Conservation (phyloP, 2,797 vertebrate species). For the Aldrovandia affinis region DNA sequence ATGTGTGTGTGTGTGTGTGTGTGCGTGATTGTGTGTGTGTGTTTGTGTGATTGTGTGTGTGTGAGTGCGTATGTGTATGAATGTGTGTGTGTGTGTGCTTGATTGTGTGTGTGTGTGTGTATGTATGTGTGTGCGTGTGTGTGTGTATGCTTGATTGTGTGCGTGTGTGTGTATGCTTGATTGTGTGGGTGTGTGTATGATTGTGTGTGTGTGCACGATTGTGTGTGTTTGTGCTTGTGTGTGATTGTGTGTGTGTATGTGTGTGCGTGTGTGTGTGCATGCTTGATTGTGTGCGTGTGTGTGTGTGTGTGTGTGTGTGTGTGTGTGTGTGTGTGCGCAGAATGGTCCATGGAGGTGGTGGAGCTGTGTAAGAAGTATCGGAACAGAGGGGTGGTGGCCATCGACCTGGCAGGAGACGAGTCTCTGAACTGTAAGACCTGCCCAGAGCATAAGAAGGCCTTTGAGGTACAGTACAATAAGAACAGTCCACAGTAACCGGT, state of each 20-base stretch:
- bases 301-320: background rate
- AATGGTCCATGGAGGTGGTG: conserved; percentile 87
- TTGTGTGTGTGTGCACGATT: conserved; percentile 59
- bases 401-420: conserved; percentile 95
- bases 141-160: too few species aligned
- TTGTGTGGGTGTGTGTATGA: conserved; percentile 11
- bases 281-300: background rate
- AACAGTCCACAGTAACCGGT: too few species aligned
- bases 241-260: too few species aligned
- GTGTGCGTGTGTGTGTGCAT: background rate
- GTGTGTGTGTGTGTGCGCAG: conserved; percentile 61
- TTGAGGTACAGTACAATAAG: conserved; percentile 73
- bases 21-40: background rate
- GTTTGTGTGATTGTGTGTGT: background rate
- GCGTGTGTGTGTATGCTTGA: background rate
- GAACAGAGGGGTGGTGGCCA: conserved; percentile 82
- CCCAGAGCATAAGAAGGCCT: conserved; percentile 78
- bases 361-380: conserved; percentile 90
- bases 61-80: conserved; percentile 62
- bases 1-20: background rate
- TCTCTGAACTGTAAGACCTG: conserved; percentile 62
- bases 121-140: conserved; percentile 5
- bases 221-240: too few species aligned
- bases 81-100: conserved; percentile 60
- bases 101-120: conserved; percentile 10